Base-by-base conservation (phyloP, 2,888 invertebrate species). In the Acrobasis consociella region DNA sequence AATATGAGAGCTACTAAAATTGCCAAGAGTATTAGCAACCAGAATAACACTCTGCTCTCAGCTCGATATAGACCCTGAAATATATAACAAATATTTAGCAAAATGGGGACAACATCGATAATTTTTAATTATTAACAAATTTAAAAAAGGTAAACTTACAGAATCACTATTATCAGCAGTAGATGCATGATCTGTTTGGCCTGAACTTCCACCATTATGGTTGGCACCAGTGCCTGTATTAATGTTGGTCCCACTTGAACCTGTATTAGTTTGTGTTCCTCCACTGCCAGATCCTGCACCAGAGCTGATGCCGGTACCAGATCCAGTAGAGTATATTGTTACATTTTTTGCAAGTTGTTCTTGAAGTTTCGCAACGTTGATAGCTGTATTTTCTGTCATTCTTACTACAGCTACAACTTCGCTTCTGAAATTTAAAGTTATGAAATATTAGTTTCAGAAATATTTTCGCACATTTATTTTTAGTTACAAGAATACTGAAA, bases 21-120 rank as follows among this genome's bases (percentile, higher is more conserved):
- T 58, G 96, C 95, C 66, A 97, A 84, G 15, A 97, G 85, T 70
- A 97, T 95, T 60, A 97, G 87, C 22, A 97, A 82, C 97, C 97
- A 97, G 77, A 96, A 95, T 60, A 96, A 82, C 62, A 95, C 86
- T 72, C 95, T 94, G 78, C 95, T 96, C 74, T 96, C 96, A 55
- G 95, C 95, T 89, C 94, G 95, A 76, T 96, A 96, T 39, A 95
- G 82, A 65, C 94, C 94, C 96, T 96, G 92, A 72, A 94, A 94
- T 62, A 64, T 72, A 67, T 62, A 66, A 63, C 65, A 71, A 49
- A 42, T 49, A 51, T 10, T 52, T 15, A 42, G 50, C 50, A 58
- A 10, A 39, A 9, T 5, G 10, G 8, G 1, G 8, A 39, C 10
- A 39, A 5, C 39, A n/a, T n/a, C n/a, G n/a, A n/a, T n/a, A n/a